Base-by-base conservation (phyloP, 35 echinoderm and acorn worm genomes). In the Anneissia japonica region DNA sequence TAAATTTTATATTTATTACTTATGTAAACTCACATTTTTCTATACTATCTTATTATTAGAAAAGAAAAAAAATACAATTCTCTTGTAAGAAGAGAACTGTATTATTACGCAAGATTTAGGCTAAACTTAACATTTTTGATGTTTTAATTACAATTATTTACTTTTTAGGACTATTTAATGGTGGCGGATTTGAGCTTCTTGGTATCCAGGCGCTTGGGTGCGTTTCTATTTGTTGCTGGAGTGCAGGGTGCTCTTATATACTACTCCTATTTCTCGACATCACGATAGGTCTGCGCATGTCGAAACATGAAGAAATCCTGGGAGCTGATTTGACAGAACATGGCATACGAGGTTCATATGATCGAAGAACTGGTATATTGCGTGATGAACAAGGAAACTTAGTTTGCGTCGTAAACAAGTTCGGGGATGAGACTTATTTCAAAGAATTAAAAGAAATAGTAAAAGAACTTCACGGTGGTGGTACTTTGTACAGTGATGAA, bases 301-400 rank as follows among this genome's bases (percentile, higher is more conserved):
- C 96, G 0, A 83, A 94, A 31, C 91, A 94, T 72, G 96, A 99
- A 73, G 96, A 99, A 46, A 84, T 99, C 0, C 83, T 99, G 0
- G 96, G 96, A 4, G 96, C 96, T 38, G 96, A 99, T 46, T 46
- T 99, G 14, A 92, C 94, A 11, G 92, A 99, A 74, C 96, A 99
- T 79, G 87, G 84, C 0, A 77, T 99, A 26, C 88, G 94, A 32
- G 96, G 96, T 21, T 85, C 89, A 4, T 99, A 87, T 64, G 81
- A 94, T 33, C 89, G 87, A 72, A 34, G 30, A 5, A 94, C 92
- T 9, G 89, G 92, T 4, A 77, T 93, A 77, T 90, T 88, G 77
- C 37, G 35, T 14, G 94, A 97, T 72, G 33, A 72, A 46, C 36
- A 85, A 28, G 91, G 88, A 0, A 75, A 80, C 26, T 17, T 97